Conservation (phyloP, 1,140 invertebrate genomes). For the Sweltsa coloradensis region DNA sequence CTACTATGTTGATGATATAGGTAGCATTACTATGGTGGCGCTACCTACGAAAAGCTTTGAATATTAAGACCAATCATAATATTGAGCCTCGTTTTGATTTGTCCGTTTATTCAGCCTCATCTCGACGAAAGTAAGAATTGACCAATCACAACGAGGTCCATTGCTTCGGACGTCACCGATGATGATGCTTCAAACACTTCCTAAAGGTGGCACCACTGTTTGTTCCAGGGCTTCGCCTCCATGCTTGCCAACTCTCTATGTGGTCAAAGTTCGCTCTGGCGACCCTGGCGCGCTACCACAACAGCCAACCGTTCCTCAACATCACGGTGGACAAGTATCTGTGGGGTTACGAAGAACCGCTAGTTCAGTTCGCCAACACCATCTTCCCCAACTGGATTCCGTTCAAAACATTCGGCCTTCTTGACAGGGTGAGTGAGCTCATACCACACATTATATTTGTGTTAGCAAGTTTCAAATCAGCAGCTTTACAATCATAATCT, state of each 20-base stretch:
- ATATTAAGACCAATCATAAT: no score
- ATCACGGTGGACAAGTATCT: conserved; percentile 60
- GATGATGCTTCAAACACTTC: not conserved
- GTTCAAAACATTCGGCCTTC: conserved; percentile 63
- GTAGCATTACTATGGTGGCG: no score
- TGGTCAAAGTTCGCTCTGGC: conserved; percentile 48
- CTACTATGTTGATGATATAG: no score
- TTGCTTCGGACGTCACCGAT: not conserved
- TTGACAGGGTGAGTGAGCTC: conserved; percentile 56
- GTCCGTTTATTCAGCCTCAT: no score
- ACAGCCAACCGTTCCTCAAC: conserved; percentile 54
- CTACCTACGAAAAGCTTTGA: no score
- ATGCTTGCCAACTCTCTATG: conserved; percentile 39
- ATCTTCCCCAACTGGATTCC: conserved; percentile 58
- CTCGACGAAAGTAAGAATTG: no score
- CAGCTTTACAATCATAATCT: no score
- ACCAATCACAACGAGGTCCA: no score
- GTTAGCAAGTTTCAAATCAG: conserved; percentile 12
- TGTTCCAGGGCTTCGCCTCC: conserved; percentile 46
- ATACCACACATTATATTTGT: no score
- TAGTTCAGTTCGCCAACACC: conserved; percentile 52
- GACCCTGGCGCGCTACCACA: conserved; percentile 42
- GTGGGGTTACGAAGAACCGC: conserved; percentile 74
- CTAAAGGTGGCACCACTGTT: conserved; percentile 13
- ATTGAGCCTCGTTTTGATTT: no score